phyloP scores from a whole-genome alignment of 64 coral and sea anemone genomes.

The Trachythela sp. region DNA sequence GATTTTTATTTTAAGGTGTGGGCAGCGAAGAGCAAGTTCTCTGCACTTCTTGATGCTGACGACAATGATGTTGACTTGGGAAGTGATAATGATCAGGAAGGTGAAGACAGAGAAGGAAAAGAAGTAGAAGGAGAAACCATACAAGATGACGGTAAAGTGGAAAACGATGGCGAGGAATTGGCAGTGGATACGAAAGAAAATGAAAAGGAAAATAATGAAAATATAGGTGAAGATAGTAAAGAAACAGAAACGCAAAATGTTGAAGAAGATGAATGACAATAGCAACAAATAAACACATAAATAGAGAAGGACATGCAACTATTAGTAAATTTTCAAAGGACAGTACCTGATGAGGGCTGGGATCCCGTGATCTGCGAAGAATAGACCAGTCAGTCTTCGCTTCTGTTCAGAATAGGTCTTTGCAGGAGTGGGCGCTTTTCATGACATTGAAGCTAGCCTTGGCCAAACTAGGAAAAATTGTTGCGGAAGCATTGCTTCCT shows the following conservation, averaged over 20 bases:
- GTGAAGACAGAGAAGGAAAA: slow-evolving; percentile 18
- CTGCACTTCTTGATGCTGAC: slow-evolving; percentile 55
- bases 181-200: not conserved
- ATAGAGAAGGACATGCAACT: not conserved
- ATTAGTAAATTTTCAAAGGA: not conserved
- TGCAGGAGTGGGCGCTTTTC: too few species aligned
- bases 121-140: not conserved
- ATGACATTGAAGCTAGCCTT: too few species aligned
- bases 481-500: too few species aligned
- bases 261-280: not conserved
- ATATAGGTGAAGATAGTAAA: not conserved
- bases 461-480: too few species aligned
- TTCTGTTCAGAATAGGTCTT: too few species aligned
- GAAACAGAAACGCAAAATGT: not conserved
- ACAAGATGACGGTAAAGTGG: not conserved
- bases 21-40: slow-evolving; percentile 66
- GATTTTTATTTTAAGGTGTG: slow-evolving; percentile 62
- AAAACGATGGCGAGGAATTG: not conserved
- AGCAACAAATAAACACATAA: not conserved
- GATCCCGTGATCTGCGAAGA: not conserved
- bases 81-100: slow-evolving; percentile 45
- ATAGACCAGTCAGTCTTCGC: not conserved
- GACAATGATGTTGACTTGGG: slow-evolving; percentile 18
- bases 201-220: not conserved
- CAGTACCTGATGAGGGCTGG: not conserved